Evolutionary conservation across 92 coral and sea anemone species (phyloP).

Genomic region (Bergia sp.): DNA sequence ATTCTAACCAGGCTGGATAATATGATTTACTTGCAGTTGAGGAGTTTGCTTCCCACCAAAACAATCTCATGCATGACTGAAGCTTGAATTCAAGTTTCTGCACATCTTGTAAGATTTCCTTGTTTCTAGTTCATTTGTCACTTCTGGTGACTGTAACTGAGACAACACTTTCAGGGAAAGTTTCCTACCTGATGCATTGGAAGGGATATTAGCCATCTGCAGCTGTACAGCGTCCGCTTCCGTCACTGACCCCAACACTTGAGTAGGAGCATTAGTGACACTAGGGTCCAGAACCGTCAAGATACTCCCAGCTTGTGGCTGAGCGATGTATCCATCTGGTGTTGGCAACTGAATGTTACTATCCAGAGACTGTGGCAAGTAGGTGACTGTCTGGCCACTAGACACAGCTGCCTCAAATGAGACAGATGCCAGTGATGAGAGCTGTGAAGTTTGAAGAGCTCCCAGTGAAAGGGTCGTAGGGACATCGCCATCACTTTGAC

Average conservation of each 20-base stretch:
- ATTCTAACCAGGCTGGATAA: too few species aligned
- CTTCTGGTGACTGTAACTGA: neutral
- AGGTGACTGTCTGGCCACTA: conserved; percentile 75
- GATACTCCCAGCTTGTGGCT: conserved; percentile 74
- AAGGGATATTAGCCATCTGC: conserved; percentile 33
- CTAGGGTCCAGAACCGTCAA: conserved; percentile 77
- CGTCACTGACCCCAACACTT: conserved; percentile 28
- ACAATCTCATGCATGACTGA: neutral
- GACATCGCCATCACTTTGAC: conserved; percentile 73
- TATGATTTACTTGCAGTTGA: too few species aligned
- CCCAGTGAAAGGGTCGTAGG: conserved; percentile 81
- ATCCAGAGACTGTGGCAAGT: conserved; percentile 72
- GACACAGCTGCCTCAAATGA: conserved; percentile 65
- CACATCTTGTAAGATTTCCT: neutral
- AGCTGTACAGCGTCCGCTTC: conserved; percentile 57
- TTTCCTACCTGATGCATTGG: conserved; percentile 12
- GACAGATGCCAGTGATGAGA: conserved; percentile 72
- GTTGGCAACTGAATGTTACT: conserved; percentile 53
- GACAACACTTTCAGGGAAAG: neutral
- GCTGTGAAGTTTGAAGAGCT: conserved; percentile 78
- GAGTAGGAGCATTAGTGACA: conserved; percentile 49
- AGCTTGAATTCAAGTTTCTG: neutral
- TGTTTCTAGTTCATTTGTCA: neutral
- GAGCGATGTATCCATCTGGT: conserved; percentile 57
- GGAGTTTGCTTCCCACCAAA: too few species aligned